Evolutionary conservation across 2,113 vertebrate species (phyloP).

Genomic region (Centropus unirufus): DNA sequence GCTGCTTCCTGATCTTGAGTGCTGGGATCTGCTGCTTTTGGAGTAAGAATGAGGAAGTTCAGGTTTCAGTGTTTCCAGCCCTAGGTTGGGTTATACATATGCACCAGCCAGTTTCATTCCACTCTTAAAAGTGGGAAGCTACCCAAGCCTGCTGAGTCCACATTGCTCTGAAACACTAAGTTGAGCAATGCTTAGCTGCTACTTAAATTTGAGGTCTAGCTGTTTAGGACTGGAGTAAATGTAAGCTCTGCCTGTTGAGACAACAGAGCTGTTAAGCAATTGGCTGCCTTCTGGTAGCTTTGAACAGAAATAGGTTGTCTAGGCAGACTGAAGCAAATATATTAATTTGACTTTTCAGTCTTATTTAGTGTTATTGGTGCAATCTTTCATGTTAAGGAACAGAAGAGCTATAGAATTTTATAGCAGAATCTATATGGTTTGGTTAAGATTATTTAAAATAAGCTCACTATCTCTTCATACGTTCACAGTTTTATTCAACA

Average conservation of each 20-base stretch:
- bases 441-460: neutral
- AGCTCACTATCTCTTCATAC: neutral
- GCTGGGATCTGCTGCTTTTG: neutral
- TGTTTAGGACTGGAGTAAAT: constrained; percentile 14
- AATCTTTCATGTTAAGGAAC: neutral
- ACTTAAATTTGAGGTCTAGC: neutral
- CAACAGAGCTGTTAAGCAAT: constrained; percentile 23
- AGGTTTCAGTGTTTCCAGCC: neutral
- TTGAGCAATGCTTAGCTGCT: constrained; percentile 7
- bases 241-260: constrained; percentile 30
- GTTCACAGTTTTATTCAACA: neutral
- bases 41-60: neutral
- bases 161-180: neutral
- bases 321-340: neutral
- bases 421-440: neutral
- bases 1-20: neutral
- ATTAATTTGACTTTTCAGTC: neutral
- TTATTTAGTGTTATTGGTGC: neutral
- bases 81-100: neutral
- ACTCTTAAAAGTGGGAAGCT: neutral
- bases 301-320: neutral
- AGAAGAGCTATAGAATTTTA: neutral
- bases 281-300: neutral
- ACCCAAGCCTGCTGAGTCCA: neutral
- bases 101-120: neutral